Evolutionary conservation across 1,140 invertebrate genomes (phyloP).

Genomic region (Microplitis mediator): DNA sequence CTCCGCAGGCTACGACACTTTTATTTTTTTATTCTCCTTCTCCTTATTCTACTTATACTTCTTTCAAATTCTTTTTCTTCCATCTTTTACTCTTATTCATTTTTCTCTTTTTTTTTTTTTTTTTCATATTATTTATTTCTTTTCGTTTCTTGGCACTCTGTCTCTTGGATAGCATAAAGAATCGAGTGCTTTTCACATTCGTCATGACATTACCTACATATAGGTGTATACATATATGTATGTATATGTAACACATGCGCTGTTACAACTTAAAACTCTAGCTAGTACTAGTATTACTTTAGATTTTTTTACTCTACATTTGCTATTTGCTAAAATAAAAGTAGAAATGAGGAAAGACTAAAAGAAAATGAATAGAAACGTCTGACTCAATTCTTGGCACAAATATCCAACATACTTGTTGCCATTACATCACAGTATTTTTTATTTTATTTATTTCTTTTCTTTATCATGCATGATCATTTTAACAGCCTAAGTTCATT

Average conservation of each 20-base stretch:
- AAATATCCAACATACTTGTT: too few relatives aligned
- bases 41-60: not conserved
- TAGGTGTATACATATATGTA: not conserved
- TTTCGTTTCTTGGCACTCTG: not conserved
- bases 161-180: not conserved
- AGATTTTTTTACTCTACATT: not conserved
- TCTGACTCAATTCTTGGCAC: too few relatives aligned
- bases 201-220: not conserved
- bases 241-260: not conserved
- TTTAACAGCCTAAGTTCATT: too few relatives aligned
- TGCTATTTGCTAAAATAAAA: not conserved
- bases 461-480: too few relatives aligned
- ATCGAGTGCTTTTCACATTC: conserved; percentile 4
- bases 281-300: not conserved
- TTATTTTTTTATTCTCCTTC: not conserved
- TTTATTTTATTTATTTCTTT: too few relatives aligned
- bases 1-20: not conserved
- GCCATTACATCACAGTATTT: too few relatives aligned
- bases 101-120: not conserved
- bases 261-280: not conserved
- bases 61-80: not conserved
- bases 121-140: not conserved
- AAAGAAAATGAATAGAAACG: too few relatives aligned
- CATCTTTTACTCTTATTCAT: not conserved
- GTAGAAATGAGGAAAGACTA: too few relatives aligned